A percentile compares a stretch with the other conserved stretches of the same genome.
These are phyloP conservation scores for Poicephalus gulielmi DNA, from an alignment of 2,113 vertebrate species.

Conservation along the genomic window DNA sequence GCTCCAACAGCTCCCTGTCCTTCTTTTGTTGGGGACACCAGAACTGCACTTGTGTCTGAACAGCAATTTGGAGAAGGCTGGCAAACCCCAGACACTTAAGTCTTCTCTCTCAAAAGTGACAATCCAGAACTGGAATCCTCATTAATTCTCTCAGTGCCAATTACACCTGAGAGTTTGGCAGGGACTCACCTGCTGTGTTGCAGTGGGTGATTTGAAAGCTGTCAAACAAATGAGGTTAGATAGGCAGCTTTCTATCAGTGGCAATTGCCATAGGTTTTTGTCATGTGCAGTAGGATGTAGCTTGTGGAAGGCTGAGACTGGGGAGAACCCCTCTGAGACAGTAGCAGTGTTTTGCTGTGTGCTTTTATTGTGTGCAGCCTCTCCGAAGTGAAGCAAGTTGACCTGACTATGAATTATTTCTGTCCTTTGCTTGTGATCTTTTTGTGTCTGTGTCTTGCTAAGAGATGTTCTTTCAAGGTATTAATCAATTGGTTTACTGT, in stretches of 20 bases:
- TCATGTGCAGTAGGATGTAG: background rate
- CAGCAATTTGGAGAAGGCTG: background rate
- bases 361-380: background rate
- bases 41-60: background rate
- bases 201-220: background rate
- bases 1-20: background rate
- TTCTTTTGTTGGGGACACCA: background rate
- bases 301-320: background rate
- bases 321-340: background rate
- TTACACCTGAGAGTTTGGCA: background rate
- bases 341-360: accelerated
- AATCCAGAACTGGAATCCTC: background rate
- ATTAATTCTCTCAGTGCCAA: background rate
- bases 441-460: background rate
- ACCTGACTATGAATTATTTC: background rate
- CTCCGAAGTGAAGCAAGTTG: background rate
- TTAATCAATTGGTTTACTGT: background rate
- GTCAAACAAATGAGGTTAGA: background rate
- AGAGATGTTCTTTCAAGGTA: background rate
- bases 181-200: background rate
- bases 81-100: background rate
- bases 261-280: background rate
- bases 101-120: background rate
- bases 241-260: background rate
- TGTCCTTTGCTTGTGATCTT: background rate